Percentiles rank a stretch among this genome's conserved stretches.
These are phyloP conservation scores for Mus minutoides DNA, from an alignment of 2,797 vertebrate species.

Conservation along the genomic window DNA sequence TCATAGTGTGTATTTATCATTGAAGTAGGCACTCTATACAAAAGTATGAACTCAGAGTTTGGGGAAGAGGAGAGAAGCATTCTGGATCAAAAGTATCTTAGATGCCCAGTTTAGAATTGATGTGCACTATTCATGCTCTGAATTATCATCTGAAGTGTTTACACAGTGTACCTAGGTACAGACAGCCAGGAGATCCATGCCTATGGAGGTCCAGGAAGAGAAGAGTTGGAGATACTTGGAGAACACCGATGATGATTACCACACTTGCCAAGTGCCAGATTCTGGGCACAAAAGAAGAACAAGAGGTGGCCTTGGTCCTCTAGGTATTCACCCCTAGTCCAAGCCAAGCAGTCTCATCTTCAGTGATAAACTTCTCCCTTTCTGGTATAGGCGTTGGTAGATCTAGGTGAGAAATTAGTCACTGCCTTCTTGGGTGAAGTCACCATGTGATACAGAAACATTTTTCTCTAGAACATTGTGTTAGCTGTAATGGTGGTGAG, in stretches of 20 bases:
- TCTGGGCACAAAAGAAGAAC: slow-evolving; percentile 1
- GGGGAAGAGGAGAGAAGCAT: neutral
- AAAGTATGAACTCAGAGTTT: neutral
- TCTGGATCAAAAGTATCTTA: slow-evolving; percentile 21
- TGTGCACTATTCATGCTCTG: neutral
- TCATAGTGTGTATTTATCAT: neutral
- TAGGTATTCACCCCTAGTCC: neutral
- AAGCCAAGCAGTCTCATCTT: slow-evolving; percentile 14
- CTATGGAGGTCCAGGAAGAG: neutral
- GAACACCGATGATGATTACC: slow-evolving; percentile 4
- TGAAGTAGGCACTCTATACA: neutral
- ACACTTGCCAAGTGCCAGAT: neutral
- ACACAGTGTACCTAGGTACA: neutral
- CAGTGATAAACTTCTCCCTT: neutral
- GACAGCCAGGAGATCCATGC: neutral
- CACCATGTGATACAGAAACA: slow-evolving; percentile 62
- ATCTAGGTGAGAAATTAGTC: slow-evolving; percentile 65
- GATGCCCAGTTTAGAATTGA: slow-evolving; percentile 26
- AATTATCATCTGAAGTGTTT: neutral
- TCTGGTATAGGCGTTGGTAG: slow-evolving; percentile 28
- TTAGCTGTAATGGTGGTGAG: slow-evolving; percentile 56
- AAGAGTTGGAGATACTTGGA: slow-evolving; percentile 23
- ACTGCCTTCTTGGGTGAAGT: slow-evolving; percentile 61
- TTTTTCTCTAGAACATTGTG: slow-evolving; percentile 69
- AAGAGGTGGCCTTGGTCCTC: neutral